A percentile compares a stretch with the other conserved stretches of the same genome.
Evolutionary conservation across 2,113 vertebrate species (phyloP).

Genomic region (Isurus oxyrinchus): DNA sequence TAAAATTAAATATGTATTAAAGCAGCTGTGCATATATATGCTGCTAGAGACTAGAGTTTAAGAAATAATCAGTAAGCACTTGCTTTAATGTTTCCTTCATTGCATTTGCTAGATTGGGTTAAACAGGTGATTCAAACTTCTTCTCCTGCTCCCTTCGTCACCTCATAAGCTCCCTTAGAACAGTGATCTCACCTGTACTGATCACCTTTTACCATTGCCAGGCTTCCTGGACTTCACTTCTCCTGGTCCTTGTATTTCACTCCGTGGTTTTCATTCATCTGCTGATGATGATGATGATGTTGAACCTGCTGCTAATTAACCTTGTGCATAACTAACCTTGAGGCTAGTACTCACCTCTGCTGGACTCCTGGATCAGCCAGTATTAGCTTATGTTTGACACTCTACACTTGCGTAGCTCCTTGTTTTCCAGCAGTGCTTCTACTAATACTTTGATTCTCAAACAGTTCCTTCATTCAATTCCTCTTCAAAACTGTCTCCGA

Average conservation of each 20-base stretch:
- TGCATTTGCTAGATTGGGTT: not conserved
- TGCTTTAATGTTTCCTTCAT: not conserved
- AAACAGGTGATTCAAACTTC: not conserved
- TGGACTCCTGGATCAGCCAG: not conserved
- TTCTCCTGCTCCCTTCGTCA: not conserved
- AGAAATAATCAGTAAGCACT: not conserved
- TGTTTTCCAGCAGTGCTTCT: not conserved
- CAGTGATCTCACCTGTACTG: not conserved
- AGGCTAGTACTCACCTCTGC: not conserved
- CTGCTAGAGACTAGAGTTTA: not conserved
- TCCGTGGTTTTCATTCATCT: not conserved
- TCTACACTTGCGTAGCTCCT: not conserved
- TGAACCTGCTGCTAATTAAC: not conserved
- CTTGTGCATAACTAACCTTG: not conserved
- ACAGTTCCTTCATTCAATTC: not conserved
- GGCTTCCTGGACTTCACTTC: not conserved
- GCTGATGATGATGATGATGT: not conserved
- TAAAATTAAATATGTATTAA: not conserved
- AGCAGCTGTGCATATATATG: not conserved
- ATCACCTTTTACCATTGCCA: not conserved
- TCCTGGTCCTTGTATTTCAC: not conserved
- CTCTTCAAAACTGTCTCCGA: not conserved
- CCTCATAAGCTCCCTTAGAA: not conserved
- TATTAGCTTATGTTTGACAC: not conserved
- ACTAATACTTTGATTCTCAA: not conserved